A percentile compares a stretch with the other conserved stretches of the same genome.
Conservation (phyloP, 2,888 invertebrate genomes). For the Tachina fera region DNA sequence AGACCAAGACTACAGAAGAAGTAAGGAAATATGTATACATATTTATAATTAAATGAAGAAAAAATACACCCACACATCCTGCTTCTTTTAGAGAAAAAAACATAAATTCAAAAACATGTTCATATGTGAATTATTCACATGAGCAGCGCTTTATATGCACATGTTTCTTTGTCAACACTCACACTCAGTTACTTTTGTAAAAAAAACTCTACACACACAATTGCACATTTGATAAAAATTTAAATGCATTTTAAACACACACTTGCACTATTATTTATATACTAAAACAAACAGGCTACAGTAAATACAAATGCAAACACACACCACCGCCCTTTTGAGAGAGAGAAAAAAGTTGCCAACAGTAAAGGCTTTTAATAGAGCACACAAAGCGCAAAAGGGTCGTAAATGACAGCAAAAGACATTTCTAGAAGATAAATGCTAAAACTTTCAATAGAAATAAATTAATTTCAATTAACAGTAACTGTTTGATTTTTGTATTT, state of each 20-base stretch:
- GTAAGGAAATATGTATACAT: background rate
- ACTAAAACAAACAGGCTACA: background rate
- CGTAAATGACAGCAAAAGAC: background rate
- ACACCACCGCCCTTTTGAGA: background rate
- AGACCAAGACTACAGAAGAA: background rate
- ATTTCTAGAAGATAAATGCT: too few species aligned
- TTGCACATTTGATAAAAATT: background rate
- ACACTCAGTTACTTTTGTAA: background rate
- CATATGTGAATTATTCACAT: background rate
- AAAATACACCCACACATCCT: background rate
- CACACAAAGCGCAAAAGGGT: background rate
- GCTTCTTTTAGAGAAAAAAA: background rate
- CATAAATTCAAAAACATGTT: background rate
- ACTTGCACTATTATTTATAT: constrained; percentile 9
- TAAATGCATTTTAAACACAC: background rate
- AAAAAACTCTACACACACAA: background rate
- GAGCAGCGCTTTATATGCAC: background rate
- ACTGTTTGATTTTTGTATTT: too few species aligned
- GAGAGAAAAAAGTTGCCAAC: background rate
- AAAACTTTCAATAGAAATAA: too few species aligned
- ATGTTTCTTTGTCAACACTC: background rate
- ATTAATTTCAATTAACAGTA: too few species aligned
- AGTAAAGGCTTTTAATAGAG: too few species aligned
- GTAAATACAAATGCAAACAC: background rate
- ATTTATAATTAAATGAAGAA: constrained; percentile 42